These are phyloP conservation scores for Rotaria magnacalcarata DNA, from an alignment of 2,888 invertebrate genomes.

Conservation along the genomic window DNA sequence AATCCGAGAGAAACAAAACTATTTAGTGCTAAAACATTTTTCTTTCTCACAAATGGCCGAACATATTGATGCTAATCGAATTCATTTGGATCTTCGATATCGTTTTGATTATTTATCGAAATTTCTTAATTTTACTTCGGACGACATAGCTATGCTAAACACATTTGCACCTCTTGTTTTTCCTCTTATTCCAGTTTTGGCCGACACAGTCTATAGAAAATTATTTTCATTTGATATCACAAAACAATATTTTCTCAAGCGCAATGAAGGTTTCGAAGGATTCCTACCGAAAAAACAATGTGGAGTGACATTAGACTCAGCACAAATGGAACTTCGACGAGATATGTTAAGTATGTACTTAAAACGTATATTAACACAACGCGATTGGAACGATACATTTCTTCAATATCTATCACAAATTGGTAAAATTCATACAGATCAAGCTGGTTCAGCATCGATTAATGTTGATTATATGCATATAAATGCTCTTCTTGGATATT, in stretches of 20 bases:
- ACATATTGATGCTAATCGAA: neutral
- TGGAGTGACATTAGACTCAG: neutral
- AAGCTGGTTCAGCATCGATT: neutral
- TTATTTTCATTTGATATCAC: conserved; percentile 11
- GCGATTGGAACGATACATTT: neutral
- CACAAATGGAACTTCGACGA: neutral
- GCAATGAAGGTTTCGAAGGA: neutral
- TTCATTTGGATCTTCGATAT: neutral
- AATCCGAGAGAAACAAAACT: too few species aligned
- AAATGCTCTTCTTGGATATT: neutral
- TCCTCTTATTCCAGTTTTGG: neutral
- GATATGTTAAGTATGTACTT: conserved; percentile 16
- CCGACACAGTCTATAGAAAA: neutral
- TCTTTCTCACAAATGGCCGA: neutral
- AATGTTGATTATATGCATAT: neutral
- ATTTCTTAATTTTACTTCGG: neutral
- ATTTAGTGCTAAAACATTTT: too few species aligned
- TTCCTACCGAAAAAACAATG: neutral
- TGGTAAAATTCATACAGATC: neutral
- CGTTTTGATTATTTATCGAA: conserved; percentile 11
- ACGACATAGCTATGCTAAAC: neutral
- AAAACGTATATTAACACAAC: neutral
- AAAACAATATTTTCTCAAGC: neutral
- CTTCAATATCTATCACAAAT: conserved; percentile 2
- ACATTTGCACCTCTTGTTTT: neutral